Evolutionary conservation across 2,797 vertebrate species (phyloP).

Genomic region (Helarctos malayanus): DNA sequence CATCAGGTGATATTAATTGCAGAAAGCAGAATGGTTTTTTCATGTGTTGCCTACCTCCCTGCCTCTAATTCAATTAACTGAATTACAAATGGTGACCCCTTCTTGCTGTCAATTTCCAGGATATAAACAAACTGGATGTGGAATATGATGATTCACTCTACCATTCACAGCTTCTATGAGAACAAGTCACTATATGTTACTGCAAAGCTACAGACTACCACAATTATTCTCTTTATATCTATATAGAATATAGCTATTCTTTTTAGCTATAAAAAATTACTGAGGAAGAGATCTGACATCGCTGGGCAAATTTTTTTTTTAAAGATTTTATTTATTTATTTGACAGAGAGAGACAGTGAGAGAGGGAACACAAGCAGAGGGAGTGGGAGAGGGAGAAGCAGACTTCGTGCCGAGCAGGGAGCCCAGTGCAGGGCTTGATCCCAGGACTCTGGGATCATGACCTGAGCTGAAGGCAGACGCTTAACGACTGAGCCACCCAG

Average conservation of each 20-base stretch:
- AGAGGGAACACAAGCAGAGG: no score
- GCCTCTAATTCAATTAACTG: background rate
- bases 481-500: no score
- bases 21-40: background rate
- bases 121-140: background rate
- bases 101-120: constrained; percentile 20
- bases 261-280: constrained; percentile 31
- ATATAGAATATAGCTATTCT: background rate
- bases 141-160: background rate
- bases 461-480: no score
- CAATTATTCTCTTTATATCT: background rate
- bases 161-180: background rate
- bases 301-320: background rate
- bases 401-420: no score
- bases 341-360: no score
- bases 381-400: no score
- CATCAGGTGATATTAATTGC: background rate
- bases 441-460: no score
- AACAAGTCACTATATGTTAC: background rate
- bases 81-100: background rate
- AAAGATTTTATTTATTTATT: no score
- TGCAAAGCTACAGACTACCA: background rate
- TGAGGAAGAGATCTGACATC: background rate
- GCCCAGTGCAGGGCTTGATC: no score
- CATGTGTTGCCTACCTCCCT: background rate